phyloP scores from a whole-genome alignment of 2,888 invertebrate species.

The Antheraea assamensis region DNA sequence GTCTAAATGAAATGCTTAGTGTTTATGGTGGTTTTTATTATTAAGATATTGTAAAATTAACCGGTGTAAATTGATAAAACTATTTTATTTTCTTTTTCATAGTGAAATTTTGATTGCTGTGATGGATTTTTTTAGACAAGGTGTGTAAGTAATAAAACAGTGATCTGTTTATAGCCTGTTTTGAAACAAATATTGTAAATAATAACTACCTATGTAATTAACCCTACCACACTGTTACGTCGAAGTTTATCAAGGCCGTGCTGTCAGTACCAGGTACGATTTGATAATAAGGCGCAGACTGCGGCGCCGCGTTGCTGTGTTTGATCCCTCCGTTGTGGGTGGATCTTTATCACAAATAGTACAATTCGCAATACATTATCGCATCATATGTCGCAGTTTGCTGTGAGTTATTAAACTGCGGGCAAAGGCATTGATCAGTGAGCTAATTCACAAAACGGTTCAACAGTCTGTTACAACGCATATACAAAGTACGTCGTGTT shows the following conservation, averaged over 20 bases:
- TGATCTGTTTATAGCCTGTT: background rate
- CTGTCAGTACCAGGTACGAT: slow-evolving; percentile 70
- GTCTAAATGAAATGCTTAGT: background rate
- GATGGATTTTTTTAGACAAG: slow-evolving; percentile 65
- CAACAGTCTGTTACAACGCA: slow-evolving; percentile 27
- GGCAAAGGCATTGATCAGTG: background rate
- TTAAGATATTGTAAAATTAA: slow-evolving; percentile 1
- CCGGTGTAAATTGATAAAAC: background rate
- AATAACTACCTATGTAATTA: slow-evolving; percentile 31
- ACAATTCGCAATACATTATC: slow-evolving; percentile 42
- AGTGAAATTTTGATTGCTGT: background rate
- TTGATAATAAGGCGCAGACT: slow-evolving; percentile 43
- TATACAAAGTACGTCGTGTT: slow-evolving; percentile 28
- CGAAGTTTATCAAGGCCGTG: slow-evolving; percentile 75
- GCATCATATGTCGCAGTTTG: slow-evolving; percentile 24
- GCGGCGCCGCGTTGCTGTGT: slow-evolving; percentile 38
- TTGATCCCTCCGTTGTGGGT: slow-evolving; percentile 58
- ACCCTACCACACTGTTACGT: slow-evolving; percentile 50
- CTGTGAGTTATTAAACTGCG: background rate
- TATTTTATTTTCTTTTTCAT: background rate
- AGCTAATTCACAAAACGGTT: slow-evolving; percentile 27
- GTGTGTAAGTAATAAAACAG: slow-evolving; percentile 26
- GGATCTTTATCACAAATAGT: slow-evolving; percentile 60
- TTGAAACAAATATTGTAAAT: slow-evolving; percentile 17
- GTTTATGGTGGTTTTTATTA: background rate